These are phyloP conservation scores for Apodemus sylvaticus DNA, from an alignment of 2,113 vertebrate species.

Conservation along the genomic window DNA sequence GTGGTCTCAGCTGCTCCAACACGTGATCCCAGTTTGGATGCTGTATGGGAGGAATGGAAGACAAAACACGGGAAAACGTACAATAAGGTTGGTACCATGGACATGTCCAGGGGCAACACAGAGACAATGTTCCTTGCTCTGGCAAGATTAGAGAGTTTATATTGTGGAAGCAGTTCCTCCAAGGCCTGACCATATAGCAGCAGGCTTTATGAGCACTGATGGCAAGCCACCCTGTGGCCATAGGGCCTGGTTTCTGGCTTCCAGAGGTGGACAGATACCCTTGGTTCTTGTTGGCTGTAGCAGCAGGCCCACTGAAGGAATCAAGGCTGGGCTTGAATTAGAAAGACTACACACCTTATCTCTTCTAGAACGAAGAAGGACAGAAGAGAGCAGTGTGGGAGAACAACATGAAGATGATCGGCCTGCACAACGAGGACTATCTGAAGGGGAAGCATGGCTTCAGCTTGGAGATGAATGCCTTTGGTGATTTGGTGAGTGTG, in stretches of 20 bases:
- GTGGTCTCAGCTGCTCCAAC: conserved; percentile 83
- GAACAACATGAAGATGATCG: conserved; percentile 94
- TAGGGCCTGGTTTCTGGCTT: not conserved
- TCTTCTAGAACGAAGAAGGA: conserved; percentile 88
- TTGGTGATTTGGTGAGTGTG: conserved; percentile 94
- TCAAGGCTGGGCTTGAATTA: not conserved
- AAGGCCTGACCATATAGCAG: too few relatives aligned
- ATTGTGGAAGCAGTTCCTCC: not conserved
- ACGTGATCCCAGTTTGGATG: conserved; percentile 85
- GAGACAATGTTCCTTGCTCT: not conserved
- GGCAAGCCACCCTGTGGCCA: too few relatives aligned
- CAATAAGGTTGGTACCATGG: conserved; percentile 82
- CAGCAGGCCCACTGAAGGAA: not conserved
- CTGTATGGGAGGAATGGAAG: conserved; percentile 92
- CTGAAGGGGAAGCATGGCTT: conserved; percentile 90
- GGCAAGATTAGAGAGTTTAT: accelerated
- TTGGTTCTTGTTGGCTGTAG: not conserved
- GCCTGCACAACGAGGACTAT: conserved; percentile 95
- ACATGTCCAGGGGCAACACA: not conserved
- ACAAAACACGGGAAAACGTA: conserved; percentile 89
- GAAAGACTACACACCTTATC: not conserved
- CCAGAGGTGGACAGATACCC: not conserved
- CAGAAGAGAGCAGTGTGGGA: conserved; percentile 96
- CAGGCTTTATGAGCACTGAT: not conserved
- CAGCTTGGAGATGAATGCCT: conserved; percentile 95